Percentiles rank a stretch among this genome's conserved stretches.
Evolutionary conservation across 1,140 invertebrate genomes (phyloP).

Genomic region (Drosophila carrolli): DNA sequence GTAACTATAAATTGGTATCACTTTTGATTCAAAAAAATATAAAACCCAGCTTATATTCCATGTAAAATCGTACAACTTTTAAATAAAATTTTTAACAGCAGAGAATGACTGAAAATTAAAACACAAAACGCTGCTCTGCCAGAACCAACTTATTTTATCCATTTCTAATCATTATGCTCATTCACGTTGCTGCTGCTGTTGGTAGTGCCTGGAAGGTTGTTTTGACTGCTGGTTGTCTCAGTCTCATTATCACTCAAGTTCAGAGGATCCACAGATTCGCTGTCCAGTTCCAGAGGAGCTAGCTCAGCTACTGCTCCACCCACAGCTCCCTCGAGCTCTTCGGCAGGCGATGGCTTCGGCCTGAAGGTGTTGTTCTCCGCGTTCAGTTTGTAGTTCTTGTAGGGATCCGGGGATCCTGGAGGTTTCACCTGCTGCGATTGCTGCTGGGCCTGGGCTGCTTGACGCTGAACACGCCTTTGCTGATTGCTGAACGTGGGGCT

Average conservation of each 20-base stretch:
- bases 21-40: conserved; percentile 1
- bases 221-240: conserved; percentile 58
- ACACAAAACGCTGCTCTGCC: conserved; percentile 15
- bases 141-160: conserved; percentile 2
- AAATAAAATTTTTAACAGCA: not conserved
- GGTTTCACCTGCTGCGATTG: conserved; percentile 22
- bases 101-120: not conserved
- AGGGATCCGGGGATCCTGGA: conserved; percentile 65
- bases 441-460: conserved; percentile 49
- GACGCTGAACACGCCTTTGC: conserved; percentile 67
- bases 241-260: conserved; percentile 75
- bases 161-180: conserved; percentile 55
- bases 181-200: conserved; percentile 27
- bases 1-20: conserved; percentile 4
- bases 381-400: conserved; percentile 80
- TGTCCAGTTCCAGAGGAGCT: conserved; percentile 40
- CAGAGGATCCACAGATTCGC: conserved; percentile 26
- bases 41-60: not conserved
- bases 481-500: conserved; percentile 81
- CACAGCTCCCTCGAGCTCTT: conserved; percentile 71
- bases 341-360: conserved; percentile 53
- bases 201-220: conserved; percentile 14
- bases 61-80: conserved; percentile 1
- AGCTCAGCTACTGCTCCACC: conserved; percentile 51
- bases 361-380: conserved; percentile 80